These are phyloP conservation scores for Pycnonotus jocosus DNA, from an alignment of 2,113 vertebrate genomes.

Conservation along the genomic window DNA sequence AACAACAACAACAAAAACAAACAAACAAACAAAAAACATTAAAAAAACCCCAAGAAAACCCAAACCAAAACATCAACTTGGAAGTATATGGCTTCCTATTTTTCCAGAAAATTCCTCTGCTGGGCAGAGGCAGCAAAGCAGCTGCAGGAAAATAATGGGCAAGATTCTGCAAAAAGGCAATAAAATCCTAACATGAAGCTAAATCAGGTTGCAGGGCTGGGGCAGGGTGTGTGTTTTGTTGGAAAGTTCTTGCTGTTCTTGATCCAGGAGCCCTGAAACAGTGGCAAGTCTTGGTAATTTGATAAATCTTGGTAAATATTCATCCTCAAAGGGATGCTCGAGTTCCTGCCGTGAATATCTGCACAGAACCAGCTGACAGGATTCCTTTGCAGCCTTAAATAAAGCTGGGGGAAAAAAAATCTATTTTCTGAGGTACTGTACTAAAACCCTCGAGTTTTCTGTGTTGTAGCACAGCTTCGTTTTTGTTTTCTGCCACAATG, in stretches of 20 bases:
- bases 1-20: too few species aligned
- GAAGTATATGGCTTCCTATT: neutral
- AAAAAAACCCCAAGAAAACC: too few species aligned
- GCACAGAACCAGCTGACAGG: neutral
- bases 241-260: neutral
- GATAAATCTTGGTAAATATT: neutral
- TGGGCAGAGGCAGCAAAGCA: neutral
- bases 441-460: neutral
- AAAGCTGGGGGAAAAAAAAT: neutral
- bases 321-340: neutral
- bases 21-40: too few species aligned
- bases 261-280: neutral
- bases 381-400: neutral
- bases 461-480: neutral
- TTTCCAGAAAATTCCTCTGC: neutral
- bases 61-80: neutral
- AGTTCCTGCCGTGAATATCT: neutral
- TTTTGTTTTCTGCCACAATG: fast-evolving
- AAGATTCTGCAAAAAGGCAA: neutral
- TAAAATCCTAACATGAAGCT: neutral
- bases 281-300: neutral
- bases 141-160: neutral
- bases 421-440: neutral
- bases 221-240: neutral
- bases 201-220: neutral